These are phyloP conservation scores for Dryococelus australis DNA, from an alignment of 2,888 invertebrate species.

Conservation along the genomic window DNA sequence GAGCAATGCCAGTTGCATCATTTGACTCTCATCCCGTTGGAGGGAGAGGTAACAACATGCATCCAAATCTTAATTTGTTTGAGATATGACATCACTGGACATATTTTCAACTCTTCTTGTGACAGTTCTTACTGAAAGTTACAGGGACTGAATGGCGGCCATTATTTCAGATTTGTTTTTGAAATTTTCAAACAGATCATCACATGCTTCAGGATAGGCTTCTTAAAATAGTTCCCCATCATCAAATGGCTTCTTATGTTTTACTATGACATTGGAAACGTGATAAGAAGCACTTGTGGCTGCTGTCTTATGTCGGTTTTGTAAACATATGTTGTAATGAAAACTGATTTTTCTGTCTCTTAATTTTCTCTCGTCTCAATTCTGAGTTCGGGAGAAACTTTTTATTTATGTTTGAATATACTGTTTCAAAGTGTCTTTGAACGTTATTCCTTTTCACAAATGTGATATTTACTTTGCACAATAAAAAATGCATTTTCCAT, in stretches of 20 bases:
- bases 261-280: background rate
- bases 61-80: too few species aligned
- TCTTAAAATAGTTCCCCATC: background rate
- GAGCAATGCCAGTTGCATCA: too few species aligned
- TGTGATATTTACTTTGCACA: background rate
- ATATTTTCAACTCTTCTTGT: too few species aligned
- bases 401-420: background rate
- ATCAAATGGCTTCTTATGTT: background rate
- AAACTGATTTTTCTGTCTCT: background rate
- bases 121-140: background rate
- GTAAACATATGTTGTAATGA: background rate
- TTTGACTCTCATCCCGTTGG: too few species aligned
- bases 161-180: background rate
- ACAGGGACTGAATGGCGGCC: background rate
- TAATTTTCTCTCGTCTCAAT: constrained; percentile 23
- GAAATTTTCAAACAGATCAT: constrained; percentile 19
- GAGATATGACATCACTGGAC: too few species aligned
- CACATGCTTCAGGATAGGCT: background rate
- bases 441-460: constrained; percentile 17
- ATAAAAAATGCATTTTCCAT: constrained; percentile 21
- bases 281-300: background rate
- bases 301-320: background rate
- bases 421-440: background rate
- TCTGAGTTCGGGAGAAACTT: background rate
- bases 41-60: too few species aligned